Conservation (phyloP, 2,888 invertebrate species). For the Acrobasis repandana region DNA sequence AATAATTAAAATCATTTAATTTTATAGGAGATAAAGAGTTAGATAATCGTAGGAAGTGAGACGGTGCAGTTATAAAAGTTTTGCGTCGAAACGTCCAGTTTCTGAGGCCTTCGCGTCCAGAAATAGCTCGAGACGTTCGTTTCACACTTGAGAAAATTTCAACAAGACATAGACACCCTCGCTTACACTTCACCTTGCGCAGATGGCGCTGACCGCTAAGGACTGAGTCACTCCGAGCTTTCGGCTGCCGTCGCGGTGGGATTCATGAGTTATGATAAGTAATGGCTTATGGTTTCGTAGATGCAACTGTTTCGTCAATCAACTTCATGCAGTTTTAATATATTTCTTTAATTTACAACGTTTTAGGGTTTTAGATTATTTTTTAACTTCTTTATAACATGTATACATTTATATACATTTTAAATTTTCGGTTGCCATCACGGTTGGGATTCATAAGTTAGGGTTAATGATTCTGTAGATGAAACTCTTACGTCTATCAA, state of each 20-base stretch:
- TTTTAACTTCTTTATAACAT: too few relatives aligned
- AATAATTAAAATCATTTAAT: constrained; percentile 31
- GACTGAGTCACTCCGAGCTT: constrained; percentile 58
- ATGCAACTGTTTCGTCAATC: too few relatives aligned
- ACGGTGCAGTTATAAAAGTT: constrained; percentile 61
- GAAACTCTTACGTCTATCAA: too few relatives aligned
- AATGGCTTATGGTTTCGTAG: not conserved
- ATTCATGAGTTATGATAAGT: constrained; percentile 39
- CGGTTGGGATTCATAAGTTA: too few relatives aligned
- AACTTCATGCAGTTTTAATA: too few relatives aligned
- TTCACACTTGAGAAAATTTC: constrained; percentile 76
- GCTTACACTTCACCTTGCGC: constrained; percentile 77
- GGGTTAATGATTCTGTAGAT: too few relatives aligned
- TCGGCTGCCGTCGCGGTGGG: constrained; percentile 23
- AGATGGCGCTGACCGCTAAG: constrained; percentile 75
- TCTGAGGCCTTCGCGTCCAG: constrained; percentile 74
- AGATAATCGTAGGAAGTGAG: constrained; percentile 67
- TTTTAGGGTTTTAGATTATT: too few relatives aligned
- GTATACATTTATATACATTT: too few relatives aligned
- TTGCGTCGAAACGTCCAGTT: constrained; percentile 52
- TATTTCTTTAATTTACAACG: too few relatives aligned
- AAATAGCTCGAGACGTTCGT: constrained; percentile 78
- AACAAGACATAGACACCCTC: constrained; percentile 70
- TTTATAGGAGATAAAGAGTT: constrained; percentile 42
- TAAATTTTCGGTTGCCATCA: too few relatives aligned